Evolutionary conservation across 1,140 invertebrate species (phyloP), one percentile per base, ranked within the genome.

Genomic region (Pygmarrhopalites habei): DNA sequence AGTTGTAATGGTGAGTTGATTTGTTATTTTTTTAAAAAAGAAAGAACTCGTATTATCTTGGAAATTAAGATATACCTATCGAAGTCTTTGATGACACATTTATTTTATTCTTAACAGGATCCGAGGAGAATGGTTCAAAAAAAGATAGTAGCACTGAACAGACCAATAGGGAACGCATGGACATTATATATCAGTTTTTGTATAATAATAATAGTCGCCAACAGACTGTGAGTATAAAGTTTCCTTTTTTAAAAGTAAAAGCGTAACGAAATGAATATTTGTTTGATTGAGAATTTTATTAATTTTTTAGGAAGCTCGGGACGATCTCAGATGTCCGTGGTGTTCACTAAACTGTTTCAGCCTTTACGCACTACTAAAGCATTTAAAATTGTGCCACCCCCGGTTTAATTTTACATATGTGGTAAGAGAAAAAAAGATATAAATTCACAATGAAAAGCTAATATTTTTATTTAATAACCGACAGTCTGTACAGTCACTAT

Each of bases 131-230:
- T 28, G 26, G 57, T n/a, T n/a, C n/a, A n/a, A n/a, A n/a, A n/a
- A n/a, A n/a, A n/a, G n/a, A n/a, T n/a, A n/a, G n/a, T n/a, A n/a
- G n/a, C n/a, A n/a, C n/a, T n/a, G n/a, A n/a, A n/a, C n/a, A n/a
- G n/a, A n/a, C n/a, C n/a, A n/a, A n/a, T n/a, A n/a, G n/a, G n/a
- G n/a, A n/a, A 55, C 39, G 35, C 41, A 51, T 51, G 5, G 28
- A 44, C 26, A 89, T 96, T 60, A 88, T 93, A 62, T 98, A 96
- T 79, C 92, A 95, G 77, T 96, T 98, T 79, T 82, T 94, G 62
- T 95, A 95, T 73, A 94, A 94, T 75, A 95, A 94, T 75, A 94
- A 93, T 74, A 91, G 88, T 35, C 80, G 92, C 29, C 93, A 96
- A 75, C 92, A 95, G 77, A 98, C 92, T 1, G 92, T n/a, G n/a